Conservation (phyloP, 2,113 vertebrate species). For the Passer montanus region DNA sequence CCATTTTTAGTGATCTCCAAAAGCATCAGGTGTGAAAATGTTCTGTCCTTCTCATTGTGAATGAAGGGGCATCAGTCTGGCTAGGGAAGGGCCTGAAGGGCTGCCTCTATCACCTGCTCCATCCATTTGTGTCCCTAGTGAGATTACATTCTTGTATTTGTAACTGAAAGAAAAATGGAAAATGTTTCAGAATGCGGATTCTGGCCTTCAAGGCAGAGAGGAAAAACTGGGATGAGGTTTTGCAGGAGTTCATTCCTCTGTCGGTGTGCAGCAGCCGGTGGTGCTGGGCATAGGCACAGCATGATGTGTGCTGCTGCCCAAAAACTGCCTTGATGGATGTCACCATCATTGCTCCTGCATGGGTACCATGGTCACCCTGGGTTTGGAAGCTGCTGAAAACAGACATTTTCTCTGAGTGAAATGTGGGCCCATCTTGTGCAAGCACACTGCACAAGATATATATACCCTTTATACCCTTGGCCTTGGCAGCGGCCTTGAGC, state of each 20-base stretch:
- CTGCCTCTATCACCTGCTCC: fast-evolving
- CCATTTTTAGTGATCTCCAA: background rate
- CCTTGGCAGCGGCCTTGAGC: fast-evolving
- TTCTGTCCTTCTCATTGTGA: background rate
- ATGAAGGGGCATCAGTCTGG: background rate
- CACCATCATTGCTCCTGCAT: background rate
- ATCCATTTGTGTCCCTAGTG: fast-evolving
- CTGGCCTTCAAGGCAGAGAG: background rate
- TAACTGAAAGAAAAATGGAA: background rate
- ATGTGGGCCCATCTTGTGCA: background rate
- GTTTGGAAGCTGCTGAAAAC: background rate
- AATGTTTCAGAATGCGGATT: background rate
- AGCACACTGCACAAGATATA: no score
- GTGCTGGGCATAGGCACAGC: fast-evolving
- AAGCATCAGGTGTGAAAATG: background rate
- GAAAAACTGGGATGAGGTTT: background rate
- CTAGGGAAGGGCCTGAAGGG: background rate
- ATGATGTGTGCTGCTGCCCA: background rate
- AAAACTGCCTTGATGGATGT: background rate
- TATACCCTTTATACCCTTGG: background rate
- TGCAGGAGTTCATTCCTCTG: background rate
- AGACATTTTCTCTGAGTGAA: background rate
- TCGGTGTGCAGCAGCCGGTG: background rate
- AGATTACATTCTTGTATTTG: background rate
- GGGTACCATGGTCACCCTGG: background rate